Evolutionary conservation across 2,888 invertebrate species (phyloP), one percentile per base, ranked within the genome.

Genomic region (Beris chalybata): DNA sequence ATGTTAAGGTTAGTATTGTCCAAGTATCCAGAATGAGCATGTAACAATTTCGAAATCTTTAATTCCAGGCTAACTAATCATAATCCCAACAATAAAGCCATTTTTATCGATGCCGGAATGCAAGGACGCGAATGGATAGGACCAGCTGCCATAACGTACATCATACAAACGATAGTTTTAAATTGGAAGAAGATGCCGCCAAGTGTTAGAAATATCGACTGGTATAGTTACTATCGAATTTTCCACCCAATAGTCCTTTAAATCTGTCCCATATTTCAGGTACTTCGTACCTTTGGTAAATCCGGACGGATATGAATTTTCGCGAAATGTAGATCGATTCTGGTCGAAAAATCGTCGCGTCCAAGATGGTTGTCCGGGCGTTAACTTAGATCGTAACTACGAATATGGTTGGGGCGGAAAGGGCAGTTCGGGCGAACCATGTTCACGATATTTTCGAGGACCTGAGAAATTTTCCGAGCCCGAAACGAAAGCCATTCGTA

Each of bases 121-220:
- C 93, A 94, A 74, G 91, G 92, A 0, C 84, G 95, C 15, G 96
- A 97, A 82, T 97, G 93, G 93, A 89, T 93, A 71, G 89, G 89
- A 50, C 88, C 90, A 0, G 90, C 92, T 0, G 86, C 89, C 0
- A 88, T 90, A 4, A 90, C 92, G 0, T 92, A 87, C 78, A 83
- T 92, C 54, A 88, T 92, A 9, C 86, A 91, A 72, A 84, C 87
- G 68, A 79, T 93, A 22, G 87, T 87, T 0, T 85, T 87, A 73
- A 86, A 87, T 69, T 89, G 86, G 77, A 85, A 89, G 29, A 77
- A 81, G 0, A 83, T 83, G 68, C 83, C 89, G 0, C 81, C 83
- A 0, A 82, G 82, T 32, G 87, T 95, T 73, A 90, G 87, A 73
- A 89, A 89, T 74, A 87, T 93, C 64, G 93, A 95, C 75, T 94